Percentiles rank a stretch among this genome's conserved stretches.
phyloP scores from a whole-genome alignment of 2,113 vertebrate species.

The Paradoxurus hermaphroditus region DNA sequence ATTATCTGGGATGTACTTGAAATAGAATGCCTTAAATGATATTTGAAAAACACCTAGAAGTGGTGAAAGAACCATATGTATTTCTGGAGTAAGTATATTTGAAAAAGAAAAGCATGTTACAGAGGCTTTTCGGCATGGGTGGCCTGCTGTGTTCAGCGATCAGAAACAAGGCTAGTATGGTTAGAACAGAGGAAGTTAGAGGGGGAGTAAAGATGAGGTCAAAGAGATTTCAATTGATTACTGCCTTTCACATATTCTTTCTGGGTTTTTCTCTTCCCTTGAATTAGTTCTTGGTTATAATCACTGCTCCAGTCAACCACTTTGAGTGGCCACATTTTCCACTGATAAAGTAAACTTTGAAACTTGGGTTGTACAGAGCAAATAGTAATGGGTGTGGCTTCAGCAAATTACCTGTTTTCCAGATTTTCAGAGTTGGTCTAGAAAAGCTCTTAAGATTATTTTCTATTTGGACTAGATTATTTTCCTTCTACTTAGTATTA shows the following conservation, averaged over 20 bases:
- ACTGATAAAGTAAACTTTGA: neutral
- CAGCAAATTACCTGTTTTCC: neutral
- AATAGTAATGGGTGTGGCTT: neutral
- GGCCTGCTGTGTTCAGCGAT: neutral
- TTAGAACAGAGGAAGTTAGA: neutral
- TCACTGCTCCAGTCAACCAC: neutral
- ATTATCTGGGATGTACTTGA: neutral
- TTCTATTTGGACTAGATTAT: neutral
- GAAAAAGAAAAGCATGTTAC: neutral
- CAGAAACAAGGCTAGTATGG: neutral
- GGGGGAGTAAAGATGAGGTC: neutral
- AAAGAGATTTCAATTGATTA: neutral
- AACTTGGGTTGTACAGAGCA: neutral
- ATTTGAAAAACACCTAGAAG: neutral
- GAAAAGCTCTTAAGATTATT: neutral
- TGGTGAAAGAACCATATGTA: neutral
- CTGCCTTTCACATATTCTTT: neutral
- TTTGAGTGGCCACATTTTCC: neutral
- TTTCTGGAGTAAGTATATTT: neutral
- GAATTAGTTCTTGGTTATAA: neutral
- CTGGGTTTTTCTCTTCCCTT: neutral
- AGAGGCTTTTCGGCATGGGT: neutral
- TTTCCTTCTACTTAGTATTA: neutral
- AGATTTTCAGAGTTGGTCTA: neutral
- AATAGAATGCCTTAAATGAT: neutral